Conservation (phyloP, 1,140 invertebrate genomes). For the Antheraea mylitta region DNA sequence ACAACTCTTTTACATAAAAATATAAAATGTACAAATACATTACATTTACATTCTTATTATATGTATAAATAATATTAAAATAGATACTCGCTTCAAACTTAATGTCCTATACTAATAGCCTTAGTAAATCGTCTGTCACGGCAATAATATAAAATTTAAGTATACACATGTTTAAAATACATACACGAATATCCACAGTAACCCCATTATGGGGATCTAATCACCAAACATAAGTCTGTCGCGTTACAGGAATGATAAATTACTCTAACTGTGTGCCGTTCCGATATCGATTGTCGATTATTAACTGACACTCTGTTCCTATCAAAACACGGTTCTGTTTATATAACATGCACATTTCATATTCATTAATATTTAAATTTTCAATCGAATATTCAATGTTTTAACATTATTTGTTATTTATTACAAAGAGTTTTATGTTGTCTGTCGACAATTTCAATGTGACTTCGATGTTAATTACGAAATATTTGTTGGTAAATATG, state of each 20-base stretch:
- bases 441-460: too few relatives aligned
- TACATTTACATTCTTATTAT: too few relatives aligned
- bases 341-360: not conserved
- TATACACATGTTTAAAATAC: not conserved
- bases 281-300: conserved; percentile 50
- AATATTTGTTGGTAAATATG: too few relatives aligned
- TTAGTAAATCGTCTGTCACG: not conserved
- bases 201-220: conserved; percentile 25
- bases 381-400: too few relatives aligned
- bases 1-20: too few relatives aligned
- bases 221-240: conserved; percentile 35
- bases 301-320: conserved; percentile 25
- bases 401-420: too few relatives aligned
- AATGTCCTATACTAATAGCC: too few relatives aligned
- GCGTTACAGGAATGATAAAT: conserved; percentile 43
- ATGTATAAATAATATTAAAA: too few relatives aligned
- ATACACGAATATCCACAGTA: conserved; percentile 9
- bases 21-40: too few relatives aligned
- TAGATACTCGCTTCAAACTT: too few relatives aligned
- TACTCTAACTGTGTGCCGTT: conserved; percentile 30
- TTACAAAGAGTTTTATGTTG: too few relatives aligned
- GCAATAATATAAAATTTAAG: not conserved
- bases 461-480: too few relatives aligned
- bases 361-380: not conserved
- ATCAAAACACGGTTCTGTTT: not conserved